Evolutionary conservation across 1,140 invertebrate species (phyloP).

Genomic region (Lepidurus couesii): DNA sequence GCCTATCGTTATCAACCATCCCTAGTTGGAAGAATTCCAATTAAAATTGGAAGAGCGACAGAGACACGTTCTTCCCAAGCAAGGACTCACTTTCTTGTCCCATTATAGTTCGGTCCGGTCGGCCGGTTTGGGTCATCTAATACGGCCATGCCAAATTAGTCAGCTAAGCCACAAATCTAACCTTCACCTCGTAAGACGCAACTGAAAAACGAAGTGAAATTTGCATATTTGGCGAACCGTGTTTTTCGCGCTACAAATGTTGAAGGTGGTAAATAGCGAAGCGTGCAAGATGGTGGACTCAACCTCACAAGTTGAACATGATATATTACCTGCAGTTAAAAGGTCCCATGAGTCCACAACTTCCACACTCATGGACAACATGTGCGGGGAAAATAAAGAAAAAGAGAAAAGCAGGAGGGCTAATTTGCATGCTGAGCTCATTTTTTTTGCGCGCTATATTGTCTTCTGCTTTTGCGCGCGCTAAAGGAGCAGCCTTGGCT

Average conservation of each 20-base stretch:
- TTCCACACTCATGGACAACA: background rate
- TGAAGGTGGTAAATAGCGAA: background rate
- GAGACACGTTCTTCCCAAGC: background rate
- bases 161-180: too few relatives aligned
- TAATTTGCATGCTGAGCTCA: background rate
- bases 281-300: background rate
- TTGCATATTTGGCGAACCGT: background rate
- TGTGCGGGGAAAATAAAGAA: too few relatives aligned
- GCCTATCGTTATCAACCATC: too few relatives aligned
- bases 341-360: background rate
- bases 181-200: background rate
- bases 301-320: slow-evolving; percentile 2
- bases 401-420: background rate
- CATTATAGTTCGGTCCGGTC: background rate
- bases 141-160: background rate
- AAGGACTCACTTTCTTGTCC: background rate
- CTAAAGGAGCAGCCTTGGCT: background rate
- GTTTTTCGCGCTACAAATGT: background rate
- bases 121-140: background rate
- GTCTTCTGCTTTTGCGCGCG: background rate
- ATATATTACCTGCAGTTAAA: background rate
- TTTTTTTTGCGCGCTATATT: background rate
- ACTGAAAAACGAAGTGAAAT: background rate
- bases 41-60: too few relatives aligned
- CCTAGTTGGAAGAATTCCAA: too few relatives aligned